These are phyloP conservation scores for Ariopsis seemanni DNA, from an alignment of 2,113 vertebrate genomes.

Conservation along the genomic window DNA sequence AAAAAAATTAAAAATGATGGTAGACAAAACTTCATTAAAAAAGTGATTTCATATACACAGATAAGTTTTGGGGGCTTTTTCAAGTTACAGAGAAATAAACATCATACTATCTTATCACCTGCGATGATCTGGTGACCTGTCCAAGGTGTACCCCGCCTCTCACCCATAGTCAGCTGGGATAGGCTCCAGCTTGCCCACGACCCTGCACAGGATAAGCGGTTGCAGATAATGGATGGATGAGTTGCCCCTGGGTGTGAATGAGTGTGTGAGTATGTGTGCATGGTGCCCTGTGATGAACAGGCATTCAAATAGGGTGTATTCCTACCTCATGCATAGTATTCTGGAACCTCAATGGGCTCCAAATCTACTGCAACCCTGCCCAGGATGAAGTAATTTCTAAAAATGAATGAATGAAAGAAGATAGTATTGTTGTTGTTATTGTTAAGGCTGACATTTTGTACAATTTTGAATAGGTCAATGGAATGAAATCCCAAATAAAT, in stretches of 20 bases:
- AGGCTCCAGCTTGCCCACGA: too few relatives aligned
- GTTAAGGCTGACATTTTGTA: background rate
- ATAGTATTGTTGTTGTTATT: background rate
- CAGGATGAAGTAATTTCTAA: background rate
- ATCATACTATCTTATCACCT: too few relatives aligned
- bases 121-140: too few relatives aligned
- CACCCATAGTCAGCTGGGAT: too few relatives aligned
- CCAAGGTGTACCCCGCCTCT: too few relatives aligned
- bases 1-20: too few relatives aligned
- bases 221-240: too few relatives aligned
- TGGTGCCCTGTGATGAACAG: background rate
- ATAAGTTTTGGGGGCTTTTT: too few relatives aligned
- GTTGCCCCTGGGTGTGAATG: background rate
- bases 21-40: too few relatives aligned
- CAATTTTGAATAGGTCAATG: background rate
- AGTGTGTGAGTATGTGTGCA: background rate
- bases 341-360: background rate
- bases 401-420: background rate
- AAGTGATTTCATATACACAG: too few relatives aligned
- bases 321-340: background rate
- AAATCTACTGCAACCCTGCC: background rate
- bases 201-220: too few relatives aligned
- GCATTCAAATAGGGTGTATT: background rate
- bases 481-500: background rate
- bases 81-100: too few relatives aligned